These are phyloP conservation scores for Festucalex cinctus DNA, from an alignment of 2,113 vertebrate genomes.

Conservation along the genomic window DNA sequence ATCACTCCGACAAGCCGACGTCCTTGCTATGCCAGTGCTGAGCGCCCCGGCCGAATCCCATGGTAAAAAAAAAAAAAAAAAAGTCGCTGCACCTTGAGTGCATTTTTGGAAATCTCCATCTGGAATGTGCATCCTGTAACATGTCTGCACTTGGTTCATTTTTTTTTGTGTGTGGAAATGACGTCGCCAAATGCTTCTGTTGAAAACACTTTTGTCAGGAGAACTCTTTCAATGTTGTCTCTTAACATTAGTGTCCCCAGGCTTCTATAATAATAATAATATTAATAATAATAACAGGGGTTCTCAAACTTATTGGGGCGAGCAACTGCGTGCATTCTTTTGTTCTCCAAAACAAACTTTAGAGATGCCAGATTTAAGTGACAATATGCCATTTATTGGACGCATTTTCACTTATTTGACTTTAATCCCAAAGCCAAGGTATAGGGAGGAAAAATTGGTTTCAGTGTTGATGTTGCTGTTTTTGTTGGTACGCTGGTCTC, in stretches of 20 bases:
- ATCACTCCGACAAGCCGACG: slow-evolving; percentile 48
- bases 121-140: slow-evolving; percentile 59
- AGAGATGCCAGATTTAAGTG: too few relatives aligned
- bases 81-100: slow-evolving; percentile 41
- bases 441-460: too few relatives aligned
- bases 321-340: neutral
- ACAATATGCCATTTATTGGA: too few relatives aligned
- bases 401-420: too few relatives aligned
- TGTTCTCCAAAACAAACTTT: too few relatives aligned
- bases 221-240: slow-evolving; percentile 7
- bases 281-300: neutral
- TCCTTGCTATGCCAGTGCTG: slow-evolving; percentile 71
- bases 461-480: too few relatives aligned
- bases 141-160: slow-evolving; percentile 24
- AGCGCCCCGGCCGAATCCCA: slow-evolving; percentile 71
- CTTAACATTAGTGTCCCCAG: slow-evolving; percentile 43
- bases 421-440: too few relatives aligned
- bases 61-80: too few relatives aligned
- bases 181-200: neutral
- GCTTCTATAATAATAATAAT: slow-evolving; percentile 7
- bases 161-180: slow-evolving; percentile 20
- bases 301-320: neutral
- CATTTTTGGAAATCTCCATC: slow-evolving; percentile 28
- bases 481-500: too few relatives aligned
- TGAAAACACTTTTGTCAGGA: slow-evolving; percentile 5